Conservation (phyloP, 2,113 vertebrate species). For the Apeltes quadracus region DNA sequence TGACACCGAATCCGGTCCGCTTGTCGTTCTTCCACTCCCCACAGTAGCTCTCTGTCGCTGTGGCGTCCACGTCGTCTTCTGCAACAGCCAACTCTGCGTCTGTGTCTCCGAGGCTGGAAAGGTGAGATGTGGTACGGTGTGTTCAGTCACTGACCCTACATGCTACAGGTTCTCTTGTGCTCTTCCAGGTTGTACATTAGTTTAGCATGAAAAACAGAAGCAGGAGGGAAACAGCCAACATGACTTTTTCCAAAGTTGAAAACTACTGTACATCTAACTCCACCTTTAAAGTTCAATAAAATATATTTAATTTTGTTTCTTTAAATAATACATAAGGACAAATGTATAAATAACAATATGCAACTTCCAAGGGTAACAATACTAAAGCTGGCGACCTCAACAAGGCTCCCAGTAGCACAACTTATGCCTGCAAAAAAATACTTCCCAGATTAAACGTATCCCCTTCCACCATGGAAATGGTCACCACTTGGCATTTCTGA, state of each 20-base stretch:
- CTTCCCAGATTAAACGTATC: neutral
- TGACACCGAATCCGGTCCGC: conserved; percentile 90
- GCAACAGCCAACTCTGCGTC: conserved; percentile 85
- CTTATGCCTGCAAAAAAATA: neutral
- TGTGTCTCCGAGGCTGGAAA: conserved; percentile 90
- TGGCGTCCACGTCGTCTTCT: conserved; percentile 95
- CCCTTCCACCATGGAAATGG: neutral
- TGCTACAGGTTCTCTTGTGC: neutral
- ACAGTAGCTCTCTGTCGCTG: conserved; percentile 92
- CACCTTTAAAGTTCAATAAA: neutral
- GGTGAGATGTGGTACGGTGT: conserved; percentile 2
- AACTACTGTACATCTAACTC: neutral
- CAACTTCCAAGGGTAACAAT: neutral
- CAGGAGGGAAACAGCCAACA: neutral
- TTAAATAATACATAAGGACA: neutral
- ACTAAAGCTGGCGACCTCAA: neutral
- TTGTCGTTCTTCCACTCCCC: conserved; percentile 99
- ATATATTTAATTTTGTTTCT: neutral
- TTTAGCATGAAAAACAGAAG: neutral
- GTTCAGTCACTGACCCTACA: neutral
- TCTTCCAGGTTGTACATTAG: neutral
- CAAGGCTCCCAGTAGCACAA: neutral
- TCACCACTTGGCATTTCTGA: neutral
- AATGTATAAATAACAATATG: neutral
- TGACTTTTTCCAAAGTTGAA: neutral